These are phyloP conservation scores for Clunio marinus DNA, from an alignment of 2,888 invertebrate genomes.

Conservation along the genomic window DNA sequence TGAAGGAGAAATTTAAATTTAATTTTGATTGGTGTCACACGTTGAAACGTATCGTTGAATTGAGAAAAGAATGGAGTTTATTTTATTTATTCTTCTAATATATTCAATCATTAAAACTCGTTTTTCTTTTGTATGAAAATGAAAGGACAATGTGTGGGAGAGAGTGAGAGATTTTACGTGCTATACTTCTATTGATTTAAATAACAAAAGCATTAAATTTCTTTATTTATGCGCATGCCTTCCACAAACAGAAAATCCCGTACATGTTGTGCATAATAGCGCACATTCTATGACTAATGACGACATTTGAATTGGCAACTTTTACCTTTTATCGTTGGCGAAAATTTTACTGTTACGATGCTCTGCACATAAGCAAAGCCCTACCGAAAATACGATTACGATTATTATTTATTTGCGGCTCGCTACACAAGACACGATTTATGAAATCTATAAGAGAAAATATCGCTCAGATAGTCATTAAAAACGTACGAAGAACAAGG, in stretches of 20 bases:
- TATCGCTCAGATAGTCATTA: conserved; percentile 37
- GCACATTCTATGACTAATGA: conserved; percentile 24
- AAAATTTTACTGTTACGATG: not conserved
- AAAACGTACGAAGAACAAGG: conserved; percentile 2
- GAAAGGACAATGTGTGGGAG: too few species aligned
- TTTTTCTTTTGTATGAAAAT: too few species aligned
- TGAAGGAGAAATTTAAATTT: conserved; percentile 32
- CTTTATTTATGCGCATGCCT: conserved; percentile 38
- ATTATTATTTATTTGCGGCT: conserved; percentile 10
- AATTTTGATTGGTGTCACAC: conserved; percentile 29
- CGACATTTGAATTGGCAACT: conserved; percentile 15
- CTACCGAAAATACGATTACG: conserved; percentile 9
- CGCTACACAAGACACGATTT: conserved; percentile 8
- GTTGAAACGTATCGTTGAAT: not conserved
- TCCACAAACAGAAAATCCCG: not conserved
- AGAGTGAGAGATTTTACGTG: conserved; percentile 22
- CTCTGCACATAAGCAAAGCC: not conserved
- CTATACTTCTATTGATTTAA: conserved; percentile 33
- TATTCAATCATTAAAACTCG: too few species aligned
- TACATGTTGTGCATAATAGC: conserved; percentile 37
- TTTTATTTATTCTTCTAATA: too few species aligned
- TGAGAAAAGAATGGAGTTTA: too few species aligned
- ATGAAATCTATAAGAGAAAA: conserved; percentile 18
- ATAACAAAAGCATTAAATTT: conserved; percentile 38
- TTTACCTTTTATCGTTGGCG: conserved; percentile 11